phyloP scores from a whole-genome alignment of 1,140 invertebrate genomes.

The Bombus vancouverensis region DNA sequence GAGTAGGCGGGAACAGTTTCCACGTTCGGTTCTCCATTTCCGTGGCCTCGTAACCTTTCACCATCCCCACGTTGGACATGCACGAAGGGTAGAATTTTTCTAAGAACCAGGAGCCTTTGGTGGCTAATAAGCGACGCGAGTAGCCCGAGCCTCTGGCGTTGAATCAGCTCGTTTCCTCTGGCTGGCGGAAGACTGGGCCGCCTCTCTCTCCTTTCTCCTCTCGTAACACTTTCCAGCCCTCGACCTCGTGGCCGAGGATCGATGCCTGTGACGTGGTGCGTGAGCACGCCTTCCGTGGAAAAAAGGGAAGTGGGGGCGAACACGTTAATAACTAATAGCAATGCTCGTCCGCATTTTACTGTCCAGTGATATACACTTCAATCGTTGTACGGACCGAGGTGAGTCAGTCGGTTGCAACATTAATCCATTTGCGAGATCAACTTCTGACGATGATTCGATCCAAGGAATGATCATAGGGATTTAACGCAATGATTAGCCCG shows the following conservation, averaged over 20 bases:
- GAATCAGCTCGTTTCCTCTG: constrained; percentile 46
- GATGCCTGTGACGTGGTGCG: constrained; percentile 68
- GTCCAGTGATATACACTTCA: not conserved
- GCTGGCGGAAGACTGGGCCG: constrained; percentile 1
- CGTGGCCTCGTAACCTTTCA: constrained; percentile 31
- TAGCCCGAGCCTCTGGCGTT: constrained; percentile 8
- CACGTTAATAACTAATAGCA: constrained; percentile 69
- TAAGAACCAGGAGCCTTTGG: not conserved
- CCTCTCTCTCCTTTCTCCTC: constrained; percentile 29
- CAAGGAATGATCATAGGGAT: not conserved
- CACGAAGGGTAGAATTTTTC: not conserved
- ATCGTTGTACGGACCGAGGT: not conserved
- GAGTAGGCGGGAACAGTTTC: not conserved
- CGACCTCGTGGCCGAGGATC: constrained; percentile 70
- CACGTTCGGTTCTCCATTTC: not conserved
- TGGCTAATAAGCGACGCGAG: constrained; percentile 26
- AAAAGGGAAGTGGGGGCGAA: constrained; percentile 50
- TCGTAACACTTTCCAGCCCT: constrained; percentile 68
- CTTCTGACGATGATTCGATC: not conserved
- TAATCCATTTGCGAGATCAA: not conserved
- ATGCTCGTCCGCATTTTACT: constrained; percentile 5
- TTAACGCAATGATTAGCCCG: not conserved
- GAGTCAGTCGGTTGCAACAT: constrained; percentile 8
- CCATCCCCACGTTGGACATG: not conserved
- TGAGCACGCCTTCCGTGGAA: constrained; percentile 62